Evolutionary conservation across 2,113 vertebrate genomes (phyloP).

Genomic region (Microcebus ravelobensis): DNA sequence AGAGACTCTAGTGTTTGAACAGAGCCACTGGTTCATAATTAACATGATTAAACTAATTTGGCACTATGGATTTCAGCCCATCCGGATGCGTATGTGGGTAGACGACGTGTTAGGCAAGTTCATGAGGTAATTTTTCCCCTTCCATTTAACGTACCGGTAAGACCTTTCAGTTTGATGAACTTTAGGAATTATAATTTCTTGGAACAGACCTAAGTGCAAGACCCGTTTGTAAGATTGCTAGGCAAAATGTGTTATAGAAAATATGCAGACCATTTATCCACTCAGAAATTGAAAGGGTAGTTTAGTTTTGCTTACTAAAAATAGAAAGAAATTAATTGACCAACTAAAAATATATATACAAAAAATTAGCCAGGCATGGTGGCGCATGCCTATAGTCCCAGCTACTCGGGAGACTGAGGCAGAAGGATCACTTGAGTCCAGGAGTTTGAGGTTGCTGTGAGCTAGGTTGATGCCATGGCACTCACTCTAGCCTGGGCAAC

Average conservation of each 20-base stretch:
- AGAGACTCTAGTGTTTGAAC: constrained; percentile 92
- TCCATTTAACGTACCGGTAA: background rate
- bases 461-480: too few species aligned
- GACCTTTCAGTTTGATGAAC: background rate
- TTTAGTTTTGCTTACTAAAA: background rate
- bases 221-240: background rate
- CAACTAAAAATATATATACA: too few species aligned
- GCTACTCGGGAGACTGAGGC: too few species aligned
- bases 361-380: too few species aligned
- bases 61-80: constrained; percentile 91
- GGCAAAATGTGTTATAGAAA: constrained; percentile 15
- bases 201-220: background rate
- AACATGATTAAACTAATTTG: constrained; percentile 92
- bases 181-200: background rate
- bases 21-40: constrained; percentile 94
- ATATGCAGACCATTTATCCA: background rate
- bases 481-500: too few species aligned
- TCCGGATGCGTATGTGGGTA: constrained; percentile 96
- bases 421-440: too few species aligned
- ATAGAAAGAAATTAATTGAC: too few species aligned
- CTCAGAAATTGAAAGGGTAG: background rate
- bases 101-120: constrained; percentile 95
- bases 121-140: constrained; percentile 89
- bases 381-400: too few species aligned
- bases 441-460: too few species aligned